Evolutionary conservation across 2,113 vertebrate genomes (phyloP), one percentile per base, ranked within the genome.

Genomic region (Sceloporus tristichus): DNA sequence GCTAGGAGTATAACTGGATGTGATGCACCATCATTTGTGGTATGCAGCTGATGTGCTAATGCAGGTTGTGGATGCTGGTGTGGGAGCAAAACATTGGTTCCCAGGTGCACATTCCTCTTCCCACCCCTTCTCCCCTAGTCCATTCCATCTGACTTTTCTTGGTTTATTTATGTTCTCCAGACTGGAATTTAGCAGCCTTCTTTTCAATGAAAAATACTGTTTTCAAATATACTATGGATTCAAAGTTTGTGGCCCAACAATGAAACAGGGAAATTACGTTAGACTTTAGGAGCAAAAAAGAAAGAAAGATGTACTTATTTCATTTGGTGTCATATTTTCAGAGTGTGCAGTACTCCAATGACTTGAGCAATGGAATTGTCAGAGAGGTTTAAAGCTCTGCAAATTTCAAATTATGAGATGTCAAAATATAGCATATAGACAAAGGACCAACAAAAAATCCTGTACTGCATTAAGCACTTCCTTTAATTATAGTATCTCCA

Each of bases 401-500:
- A 14, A 79, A 90, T 91, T 92, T 91, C 66, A 91, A 88, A 93
- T 90, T 90, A 76, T 82, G 85, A 40, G 87, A 92, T 85, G 88
- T 92, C 92, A 85, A 73, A 91, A 85, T 83, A 75, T 56, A 78
- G 81, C 80, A 90, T 85, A 90, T 82, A 92, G 92, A 92, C 88
- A 92, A 94, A 91, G 53, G 23, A 90, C 90, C 42, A 74, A 74
- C 91, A 87, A 91, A 89, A 92, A 87, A 42, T 87, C 56, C 59
- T n/a, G 19, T 29, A 85, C 84, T 84, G 75, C 89, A 92, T 95
- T 92, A 91, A 93, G 68, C 91, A 93, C 90, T 92, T 95, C 87
- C 79, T 90, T 91, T 92, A 92, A 95, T 91, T 95, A 90, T 21
- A 89, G 71, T 91, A 89, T 93, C 93, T 90, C 85, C 25, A 70